Base-by-base conservation (phyloP, 2,888 invertebrate species). In the Beris morrisii region DNA sequence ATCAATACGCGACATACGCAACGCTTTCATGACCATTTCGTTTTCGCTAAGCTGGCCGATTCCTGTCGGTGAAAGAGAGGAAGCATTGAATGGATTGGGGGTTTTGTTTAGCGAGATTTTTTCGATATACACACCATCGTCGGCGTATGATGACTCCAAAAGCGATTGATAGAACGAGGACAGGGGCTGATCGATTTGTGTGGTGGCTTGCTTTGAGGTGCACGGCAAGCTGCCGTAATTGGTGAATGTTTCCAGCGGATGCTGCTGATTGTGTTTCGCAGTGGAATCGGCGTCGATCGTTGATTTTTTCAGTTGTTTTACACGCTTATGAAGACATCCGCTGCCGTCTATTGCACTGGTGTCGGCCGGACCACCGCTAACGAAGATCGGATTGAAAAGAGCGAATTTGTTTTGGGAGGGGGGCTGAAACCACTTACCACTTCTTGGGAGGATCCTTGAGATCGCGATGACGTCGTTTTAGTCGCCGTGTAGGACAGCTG, bases 1-100 rank as follows among this genome's bases (percentile, higher is more conserved):
- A 70, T 81, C 80, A 38, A 78, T 77, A 22, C 81, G 78, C n/a
- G 80, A 81, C 74, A 80, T 76, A 73, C 78, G 77, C 58, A 81
- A 77, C 54, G 81, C 81, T 64, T 77, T 78, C 70, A 79, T 78
- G 48, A 81, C 72, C 81, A 81, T 80, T 70, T 80, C 79, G 57
- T 76, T 76, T 70, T 81, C 81, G 56, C 75, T 78, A 13, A 77
- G 67, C 70, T 77, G 77, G 7, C 72, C 73, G 67, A 72, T 71
- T 43, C 73, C 77, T 75, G 46, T 2, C n/a, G 22, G 22, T 22
- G 22, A 3, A 22, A 22, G 22, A 22, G 22, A 22, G 22, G 1
- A 22, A 22, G 22, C 22, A 22, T 3, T 13, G 50, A 50, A 15
- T 9, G 12, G 13, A 50, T n/a, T 7, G 50, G 50, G 50, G 44